These are phyloP conservation scores for Melipona bicolor DNA, from an alignment of 2,888 invertebrate species.

Conservation along the genomic window DNA sequence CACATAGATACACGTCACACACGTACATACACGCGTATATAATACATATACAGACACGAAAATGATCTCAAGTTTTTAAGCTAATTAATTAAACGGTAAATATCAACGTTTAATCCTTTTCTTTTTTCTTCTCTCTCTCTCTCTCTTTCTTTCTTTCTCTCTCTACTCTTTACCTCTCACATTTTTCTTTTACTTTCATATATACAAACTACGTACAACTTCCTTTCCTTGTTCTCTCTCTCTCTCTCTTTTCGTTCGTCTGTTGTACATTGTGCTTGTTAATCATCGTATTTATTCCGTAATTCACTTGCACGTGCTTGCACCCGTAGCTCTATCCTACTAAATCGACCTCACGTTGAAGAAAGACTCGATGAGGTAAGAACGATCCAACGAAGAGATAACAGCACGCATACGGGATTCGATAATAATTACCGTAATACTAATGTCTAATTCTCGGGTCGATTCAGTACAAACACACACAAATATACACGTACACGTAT, in stretches of 20 bases:
- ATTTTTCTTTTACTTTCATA: neutral
- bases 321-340: slow-evolving; percentile 59
- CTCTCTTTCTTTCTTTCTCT: neutral
- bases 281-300: slow-evolving; percentile 81
- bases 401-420: neutral
- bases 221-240: neutral
- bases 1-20: neutral
- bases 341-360: slow-evolving; percentile 13
- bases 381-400: slow-evolving; percentile 28
- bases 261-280: slow-evolving; percentile 82
- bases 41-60: slow-evolving; percentile 63
- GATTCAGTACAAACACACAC: slow-evolving; percentile 22
- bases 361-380: neutral
- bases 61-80: slow-evolving; percentile 82
- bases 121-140: slow-evolving; percentile 25
- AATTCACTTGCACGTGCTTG: slow-evolving; percentile 69
- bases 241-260: slow-evolving; percentile 56
- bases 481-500: slow-evolving; percentile 11
- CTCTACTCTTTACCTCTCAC: neutral
- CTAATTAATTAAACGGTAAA: slow-evolving; percentile 78
- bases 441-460: slow-evolving; percentile 12
- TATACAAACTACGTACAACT: neutral
- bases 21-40: slow-evolving; percentile 13
- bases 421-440: neutral
- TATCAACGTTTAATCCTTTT: slow-evolving; percentile 58